Evolutionary conservation across 64 coral and sea anemone species (phyloP).

Genomic region (Dendronephthya gigantea): DNA sequence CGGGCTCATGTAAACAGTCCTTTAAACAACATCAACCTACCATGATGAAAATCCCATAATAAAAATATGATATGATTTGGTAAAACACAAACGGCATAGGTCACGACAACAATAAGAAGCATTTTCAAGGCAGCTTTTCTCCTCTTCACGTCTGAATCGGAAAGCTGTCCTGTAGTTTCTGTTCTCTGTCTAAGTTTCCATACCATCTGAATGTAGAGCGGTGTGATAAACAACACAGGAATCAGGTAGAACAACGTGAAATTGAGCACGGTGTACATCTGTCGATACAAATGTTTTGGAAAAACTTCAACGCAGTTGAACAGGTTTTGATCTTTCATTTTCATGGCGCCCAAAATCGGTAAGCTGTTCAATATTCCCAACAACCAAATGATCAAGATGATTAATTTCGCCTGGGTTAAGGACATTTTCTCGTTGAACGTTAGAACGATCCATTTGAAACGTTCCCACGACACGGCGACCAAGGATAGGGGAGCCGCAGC

Average conservation of each 20-base stretch:
- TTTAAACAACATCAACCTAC: constrained; percentile 19
- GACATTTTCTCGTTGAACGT: constrained; percentile 65
- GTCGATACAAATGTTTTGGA: constrained; percentile 18
- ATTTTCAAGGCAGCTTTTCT: constrained; percentile 78
- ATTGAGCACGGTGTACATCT: constrained; percentile 56
- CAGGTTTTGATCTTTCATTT: not conserved
- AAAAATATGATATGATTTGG: constrained; percentile 60
- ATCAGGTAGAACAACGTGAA: constrained; percentile 59
- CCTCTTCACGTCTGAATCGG: constrained; percentile 65
- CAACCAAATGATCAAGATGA: constrained; percentile 55
- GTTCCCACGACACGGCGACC: constrained; percentile 75
- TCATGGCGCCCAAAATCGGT: constrained; percentile 69
- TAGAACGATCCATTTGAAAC: constrained; percentile 82
- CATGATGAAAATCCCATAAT: constrained; percentile 55
- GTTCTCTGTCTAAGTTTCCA: constrained; percentile 49
- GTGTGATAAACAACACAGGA: constrained; percentile 62
- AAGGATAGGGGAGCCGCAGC: constrained; percentile 65
- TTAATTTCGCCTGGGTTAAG: constrained; percentile 62
- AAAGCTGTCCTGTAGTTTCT: constrained; percentile 30
- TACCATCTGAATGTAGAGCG: constrained; percentile 71
- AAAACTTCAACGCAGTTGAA: constrained; percentile 57
- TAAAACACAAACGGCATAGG: constrained; percentile 68
- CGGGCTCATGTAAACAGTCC: too few species aligned
- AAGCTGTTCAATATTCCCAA: constrained; percentile 58
- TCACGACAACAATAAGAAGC: constrained; percentile 69